phyloP scores from a whole-genome alignment of 2,797 vertebrate genomes.

The Catamblyrhynchus diadema region DNA sequence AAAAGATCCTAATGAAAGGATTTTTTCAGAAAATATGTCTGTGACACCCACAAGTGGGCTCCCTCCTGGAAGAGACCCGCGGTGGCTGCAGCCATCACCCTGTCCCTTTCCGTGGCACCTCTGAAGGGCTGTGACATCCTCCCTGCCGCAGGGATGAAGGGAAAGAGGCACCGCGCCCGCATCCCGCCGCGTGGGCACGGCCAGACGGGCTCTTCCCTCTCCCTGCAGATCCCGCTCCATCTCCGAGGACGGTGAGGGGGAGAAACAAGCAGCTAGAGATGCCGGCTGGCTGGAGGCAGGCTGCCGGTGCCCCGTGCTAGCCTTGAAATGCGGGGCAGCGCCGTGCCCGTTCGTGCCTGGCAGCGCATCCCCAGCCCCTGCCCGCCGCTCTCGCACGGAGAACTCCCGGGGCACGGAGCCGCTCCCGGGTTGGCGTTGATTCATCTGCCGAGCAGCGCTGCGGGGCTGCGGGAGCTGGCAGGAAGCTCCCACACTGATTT shows the following conservation, averaged over 20 bases:
- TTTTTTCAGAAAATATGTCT: no score
- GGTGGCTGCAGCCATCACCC: rapidly evolving
- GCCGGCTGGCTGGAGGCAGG: neutral
- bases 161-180: rapidly evolving
- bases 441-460: neutral
- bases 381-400: neutral
- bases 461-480: conserved; percentile 9
- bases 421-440: conserved; percentile 35
- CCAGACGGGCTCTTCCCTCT: neutral
- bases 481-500: conserved; percentile 56
- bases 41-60: neutral
- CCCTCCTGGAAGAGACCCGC: no score
- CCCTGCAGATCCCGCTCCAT: neutral
- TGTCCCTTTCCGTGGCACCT: neutral
- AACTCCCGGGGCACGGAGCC: neutral
- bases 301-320: neutral
- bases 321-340: neutral
- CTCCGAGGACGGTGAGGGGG: neutral
- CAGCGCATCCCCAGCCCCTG: neutral
- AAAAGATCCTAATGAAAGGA: no score
- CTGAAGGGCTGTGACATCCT: neutral
- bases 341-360: neutral
- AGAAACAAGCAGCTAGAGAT: neutral
- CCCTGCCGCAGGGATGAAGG: rapidly evolving
- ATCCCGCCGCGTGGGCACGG: neutral